phyloP scores from a whole-genome alignment of 2,888 invertebrate species.

The Polia nebulosa region DNA sequence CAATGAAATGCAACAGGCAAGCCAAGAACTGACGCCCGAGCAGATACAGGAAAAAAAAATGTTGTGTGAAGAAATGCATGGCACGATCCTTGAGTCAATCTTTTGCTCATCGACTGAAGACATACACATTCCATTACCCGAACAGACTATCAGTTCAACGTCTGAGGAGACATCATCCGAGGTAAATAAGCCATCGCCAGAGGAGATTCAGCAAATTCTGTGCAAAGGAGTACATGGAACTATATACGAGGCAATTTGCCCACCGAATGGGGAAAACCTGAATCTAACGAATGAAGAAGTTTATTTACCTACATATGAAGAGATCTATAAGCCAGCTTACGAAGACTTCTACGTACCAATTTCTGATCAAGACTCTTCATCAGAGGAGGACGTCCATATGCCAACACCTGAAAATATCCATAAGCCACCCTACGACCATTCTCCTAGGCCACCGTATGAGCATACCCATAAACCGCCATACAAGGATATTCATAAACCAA shows the following conservation, averaged over 20 bases:
- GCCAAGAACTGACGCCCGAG: background rate
- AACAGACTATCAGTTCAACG: background rate
- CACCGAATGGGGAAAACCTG: background rate
- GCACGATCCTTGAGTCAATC: too few relatives aligned
- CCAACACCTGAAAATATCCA: background rate
- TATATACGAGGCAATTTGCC: background rate
- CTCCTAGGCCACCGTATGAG: background rate
- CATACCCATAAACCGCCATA: background rate
- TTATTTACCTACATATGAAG: constrained; percentile 20
- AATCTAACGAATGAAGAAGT: constrained; percentile 3
- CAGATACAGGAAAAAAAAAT: background rate
- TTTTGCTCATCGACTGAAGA: too few relatives aligned
- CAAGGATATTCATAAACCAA: background rate
- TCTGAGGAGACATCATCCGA: background rate
- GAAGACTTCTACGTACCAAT: background rate
- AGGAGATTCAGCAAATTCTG: constrained; percentile 6
- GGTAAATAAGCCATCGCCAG: background rate
- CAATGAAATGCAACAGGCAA: constrained; percentile 10
- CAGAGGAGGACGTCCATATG: background rate
- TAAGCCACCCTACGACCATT: background rate
- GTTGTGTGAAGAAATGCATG: too few relatives aligned
- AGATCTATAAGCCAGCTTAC: constrained; percentile 21
- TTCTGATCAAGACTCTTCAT: background rate
- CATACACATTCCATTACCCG: background rate
- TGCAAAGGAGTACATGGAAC: constrained; percentile 6